Evolutionary conservation across 2,797 vertebrate species (phyloP).

Genomic region (Megaceryle alcyon): DNA sequence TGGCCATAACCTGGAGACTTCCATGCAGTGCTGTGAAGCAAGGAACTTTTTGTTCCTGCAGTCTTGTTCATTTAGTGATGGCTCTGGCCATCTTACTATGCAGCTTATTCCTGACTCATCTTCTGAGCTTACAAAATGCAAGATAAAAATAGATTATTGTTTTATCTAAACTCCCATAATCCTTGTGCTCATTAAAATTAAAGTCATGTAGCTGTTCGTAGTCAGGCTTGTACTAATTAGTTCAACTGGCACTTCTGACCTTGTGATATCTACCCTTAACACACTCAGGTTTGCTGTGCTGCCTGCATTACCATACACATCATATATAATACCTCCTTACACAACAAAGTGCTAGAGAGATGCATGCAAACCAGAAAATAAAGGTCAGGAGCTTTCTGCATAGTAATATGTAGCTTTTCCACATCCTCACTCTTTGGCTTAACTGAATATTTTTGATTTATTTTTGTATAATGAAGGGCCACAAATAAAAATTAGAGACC

Average conservation of each 20-base stretch:
- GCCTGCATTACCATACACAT: not conserved
- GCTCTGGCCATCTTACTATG: not conserved
- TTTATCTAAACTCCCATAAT: constrained; percentile 51
- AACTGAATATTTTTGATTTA: not conserved
- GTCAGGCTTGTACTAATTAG: constrained; percentile 47
- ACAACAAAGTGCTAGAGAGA: not conserved
- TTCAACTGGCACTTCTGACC: constrained; percentile 16
- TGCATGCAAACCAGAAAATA: not conserved
- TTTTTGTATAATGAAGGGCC: not conserved
- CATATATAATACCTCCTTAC: not conserved
- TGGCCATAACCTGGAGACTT: not conserved
- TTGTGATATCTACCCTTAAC: constrained; percentile 8
- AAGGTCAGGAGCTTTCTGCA: not conserved
- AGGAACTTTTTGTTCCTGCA: not conserved
- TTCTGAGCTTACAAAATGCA: constrained; percentile 19
- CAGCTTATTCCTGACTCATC: constrained; percentile 36
- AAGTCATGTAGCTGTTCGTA: constrained; percentile 40
- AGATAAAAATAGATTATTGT: constrained; percentile 60
- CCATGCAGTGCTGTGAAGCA: not conserved
- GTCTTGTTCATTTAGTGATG: not conserved
- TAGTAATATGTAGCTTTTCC: not conserved
- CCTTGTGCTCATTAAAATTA: constrained; percentile 49
- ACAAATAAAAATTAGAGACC: not conserved
- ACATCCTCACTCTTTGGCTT: not conserved
- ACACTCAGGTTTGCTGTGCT: not conserved